Conservation (phyloP, 2,888 invertebrate genomes). For the Cataglyphis albicans region DNA sequence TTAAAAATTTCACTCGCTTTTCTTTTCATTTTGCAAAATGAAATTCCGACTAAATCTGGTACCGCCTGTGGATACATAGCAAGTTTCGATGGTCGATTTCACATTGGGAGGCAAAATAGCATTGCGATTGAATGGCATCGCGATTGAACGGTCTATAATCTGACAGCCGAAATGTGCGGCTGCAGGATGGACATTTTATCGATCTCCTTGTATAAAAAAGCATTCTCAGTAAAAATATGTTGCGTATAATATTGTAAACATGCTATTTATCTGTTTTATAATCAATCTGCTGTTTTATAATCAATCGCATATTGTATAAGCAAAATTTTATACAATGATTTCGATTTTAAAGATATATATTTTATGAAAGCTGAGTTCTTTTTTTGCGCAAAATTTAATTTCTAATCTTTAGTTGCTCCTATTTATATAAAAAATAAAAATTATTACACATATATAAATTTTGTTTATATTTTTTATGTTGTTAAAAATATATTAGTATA, state of each 20-base stretch:
- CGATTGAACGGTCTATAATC: conserved; percentile 68
- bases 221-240: conserved; percentile 44
- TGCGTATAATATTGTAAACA: not conserved
- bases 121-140: conserved; percentile 57
- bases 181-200: conserved; percentile 67
- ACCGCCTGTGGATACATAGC: conserved; percentile 17
- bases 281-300: not conserved
- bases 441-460: not conserved
- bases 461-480: not conserved
- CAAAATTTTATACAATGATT: conserved; percentile 7
- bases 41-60: conserved; percentile 28
- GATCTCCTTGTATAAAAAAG: conserved; percentile 45
- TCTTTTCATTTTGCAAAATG: conserved; percentile 19
- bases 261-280: not conserved
- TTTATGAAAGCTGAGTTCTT: not conserved
- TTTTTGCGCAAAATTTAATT: not conserved
- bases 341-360: not conserved
- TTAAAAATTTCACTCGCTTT: conserved; percentile 9
- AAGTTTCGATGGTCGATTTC: conserved; percentile 48
- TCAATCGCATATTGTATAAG: not conserved
- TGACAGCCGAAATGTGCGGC: conserved; percentile 70
- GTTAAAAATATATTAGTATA: not conserved
- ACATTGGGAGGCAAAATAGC: conserved; percentile 57
- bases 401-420: not conserved
- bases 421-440: not conserved